Evolutionary conservation across 2,888 invertebrate species (phyloP).

Genomic region (Timema podura): DNA sequence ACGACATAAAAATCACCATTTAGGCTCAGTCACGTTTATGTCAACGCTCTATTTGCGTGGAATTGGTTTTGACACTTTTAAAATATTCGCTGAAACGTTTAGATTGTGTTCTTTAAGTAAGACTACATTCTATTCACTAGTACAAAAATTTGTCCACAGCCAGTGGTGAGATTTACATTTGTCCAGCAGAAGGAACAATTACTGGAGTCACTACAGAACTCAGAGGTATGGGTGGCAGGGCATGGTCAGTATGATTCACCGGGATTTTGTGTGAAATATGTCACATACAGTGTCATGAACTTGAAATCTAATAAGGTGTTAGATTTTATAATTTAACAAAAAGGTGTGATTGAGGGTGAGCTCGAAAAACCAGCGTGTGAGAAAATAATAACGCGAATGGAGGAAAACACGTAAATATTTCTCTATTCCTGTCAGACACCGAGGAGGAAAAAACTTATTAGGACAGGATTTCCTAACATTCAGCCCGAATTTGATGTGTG

Average conservation of each 20-base stretch:
- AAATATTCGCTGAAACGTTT: neutral
- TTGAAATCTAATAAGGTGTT: conserved; percentile 27
- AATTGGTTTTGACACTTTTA: conserved; percentile 9
- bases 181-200: conserved; percentile 7
- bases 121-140: conserved; percentile 3
- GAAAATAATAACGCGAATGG: conserved; percentile 25
- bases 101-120: neutral
- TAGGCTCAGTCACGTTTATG: neutral
- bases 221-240: conserved; percentile 26
- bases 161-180: conserved; percentile 8
- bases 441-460: conserved; percentile 25
- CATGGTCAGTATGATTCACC: conserved; percentile 32
- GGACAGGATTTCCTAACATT: conserved; percentile 26
- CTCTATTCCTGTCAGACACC: conserved; percentile 31
- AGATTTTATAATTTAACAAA: conserved; percentile 25
- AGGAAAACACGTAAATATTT: conserved; percentile 19
- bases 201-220: neutral
- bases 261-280: conserved; percentile 29
- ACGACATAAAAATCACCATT: neutral
- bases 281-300: conserved; percentile 31
- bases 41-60: neutral
- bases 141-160: conserved; percentile 11
- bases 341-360: neutral
- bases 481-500: conserved; percentile 29
- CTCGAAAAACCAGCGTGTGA: conserved; percentile 30